phyloP scores from a whole-genome alignment of 1,140 invertebrate species.

The Cataglyphis hispanica region DNA sequence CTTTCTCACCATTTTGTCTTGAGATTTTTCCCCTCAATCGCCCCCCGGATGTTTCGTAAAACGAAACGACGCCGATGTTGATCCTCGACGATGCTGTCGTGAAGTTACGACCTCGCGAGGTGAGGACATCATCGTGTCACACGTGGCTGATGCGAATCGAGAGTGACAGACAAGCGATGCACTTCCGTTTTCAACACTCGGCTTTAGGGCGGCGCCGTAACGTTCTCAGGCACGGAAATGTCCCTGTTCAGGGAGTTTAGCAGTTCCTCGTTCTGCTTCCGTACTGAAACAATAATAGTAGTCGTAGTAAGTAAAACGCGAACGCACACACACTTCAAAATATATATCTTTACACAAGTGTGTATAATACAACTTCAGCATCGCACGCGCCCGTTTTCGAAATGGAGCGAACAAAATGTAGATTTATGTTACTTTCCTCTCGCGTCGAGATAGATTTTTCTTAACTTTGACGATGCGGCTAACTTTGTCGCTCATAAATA shows the following conservation, averaged over 20 bases:
- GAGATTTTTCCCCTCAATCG: constrained; percentile 19
- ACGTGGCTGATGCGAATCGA: constrained; percentile 28
- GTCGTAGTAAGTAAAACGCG: background rate
- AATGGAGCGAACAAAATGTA: background rate
- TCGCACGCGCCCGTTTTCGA: background rate
- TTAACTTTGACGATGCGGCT: background rate
- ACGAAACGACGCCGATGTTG: background rate
- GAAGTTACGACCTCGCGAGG: constrained; percentile 5
- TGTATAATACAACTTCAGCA: background rate
- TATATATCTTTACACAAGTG: background rate
- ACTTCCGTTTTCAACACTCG: constrained; percentile 37
- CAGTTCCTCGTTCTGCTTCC: constrained; percentile 86
- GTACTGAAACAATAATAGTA: constrained; percentile 79
- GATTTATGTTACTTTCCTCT: constrained; percentile 9
- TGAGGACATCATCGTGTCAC: background rate
- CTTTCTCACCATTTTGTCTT: constrained; percentile 43
- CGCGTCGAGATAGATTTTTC: constrained; percentile 16
- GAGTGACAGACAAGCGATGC: constrained; percentile 59
- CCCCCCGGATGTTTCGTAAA: background rate
- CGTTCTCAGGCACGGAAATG: constrained; percentile 77
- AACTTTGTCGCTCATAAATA: constrained; percentile 9
- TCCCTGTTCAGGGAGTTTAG: constrained; percentile 85
- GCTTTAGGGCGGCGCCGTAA: constrained; percentile 75
- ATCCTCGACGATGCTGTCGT: background rate
- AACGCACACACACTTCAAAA: background rate